phyloP scores from a whole-genome alignment of 2,797 vertebrate species.

The Pangasius djambal region DNA sequence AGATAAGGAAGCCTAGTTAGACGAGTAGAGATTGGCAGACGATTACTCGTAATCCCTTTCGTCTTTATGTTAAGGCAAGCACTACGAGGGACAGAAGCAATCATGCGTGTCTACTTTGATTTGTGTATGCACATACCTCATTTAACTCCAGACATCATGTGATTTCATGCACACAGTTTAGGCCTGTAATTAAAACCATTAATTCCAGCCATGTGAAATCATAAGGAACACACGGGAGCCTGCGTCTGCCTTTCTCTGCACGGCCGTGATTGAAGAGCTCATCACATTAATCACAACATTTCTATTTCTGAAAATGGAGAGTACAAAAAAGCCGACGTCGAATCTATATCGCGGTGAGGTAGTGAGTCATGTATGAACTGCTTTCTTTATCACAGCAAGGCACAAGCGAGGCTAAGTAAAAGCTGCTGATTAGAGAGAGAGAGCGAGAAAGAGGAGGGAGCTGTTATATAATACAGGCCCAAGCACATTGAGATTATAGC shows the following conservation, averaged over 20 bases:
- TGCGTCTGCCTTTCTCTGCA: background rate
- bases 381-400: constrained; percentile 24
- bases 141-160: constrained; percentile 33
- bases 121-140: constrained; percentile 24
- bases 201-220: constrained; percentile 18
- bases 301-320: constrained; percentile 35
- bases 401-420: constrained; percentile 3
- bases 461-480: constrained; percentile 7
- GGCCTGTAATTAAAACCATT: constrained; percentile 33
- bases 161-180: constrained; percentile 21
- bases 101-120: background rate
- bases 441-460: constrained; percentile 7
- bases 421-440: constrained; percentile 13
- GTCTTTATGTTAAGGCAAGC: constrained; percentile 49
- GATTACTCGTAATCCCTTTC: constrained; percentile 61
- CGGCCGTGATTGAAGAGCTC: background rate
- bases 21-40: constrained; percentile 61
- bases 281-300: constrained; percentile 10
- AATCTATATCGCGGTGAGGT: constrained; percentile 36
- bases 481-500: constrained; percentile 25
- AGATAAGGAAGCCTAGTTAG: constrained; percentile 63
- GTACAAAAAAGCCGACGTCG: background rate
- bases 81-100: constrained; percentile 13
- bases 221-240: background rate
- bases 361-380: constrained; percentile 32